Conservation (phyloP, 2,113 vertebrate genomes). For the Thunnus thynnus region DNA sequence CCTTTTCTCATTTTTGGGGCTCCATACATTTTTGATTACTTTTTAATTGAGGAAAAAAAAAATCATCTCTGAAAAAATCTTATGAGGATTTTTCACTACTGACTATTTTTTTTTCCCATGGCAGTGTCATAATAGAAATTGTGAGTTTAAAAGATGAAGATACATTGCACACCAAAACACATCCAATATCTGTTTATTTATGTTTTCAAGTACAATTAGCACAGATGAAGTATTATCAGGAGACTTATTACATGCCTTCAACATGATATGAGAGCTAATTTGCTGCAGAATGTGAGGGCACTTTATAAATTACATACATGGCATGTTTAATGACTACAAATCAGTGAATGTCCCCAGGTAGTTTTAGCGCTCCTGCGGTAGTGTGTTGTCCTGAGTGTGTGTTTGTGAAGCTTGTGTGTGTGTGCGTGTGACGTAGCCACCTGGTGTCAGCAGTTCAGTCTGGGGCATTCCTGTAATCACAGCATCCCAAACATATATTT, state of each 20-base stretch:
- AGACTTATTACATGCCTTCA: neutral
- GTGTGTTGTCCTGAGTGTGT: slow-evolving; percentile 7
- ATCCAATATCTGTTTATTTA: neutral
- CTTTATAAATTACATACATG: neutral
- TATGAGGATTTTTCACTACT: no score
- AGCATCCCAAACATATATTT: neutral
- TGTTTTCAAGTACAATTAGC: neutral
- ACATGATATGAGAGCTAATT: neutral
- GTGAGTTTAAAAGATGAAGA: no score
- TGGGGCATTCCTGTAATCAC: neutral
- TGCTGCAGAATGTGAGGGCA: neutral
- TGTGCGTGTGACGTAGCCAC: neutral
- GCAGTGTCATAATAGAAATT: no score
- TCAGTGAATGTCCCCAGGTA: neutral
- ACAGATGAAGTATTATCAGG: neutral
- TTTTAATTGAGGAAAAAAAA: no score
- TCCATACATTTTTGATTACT: no score
- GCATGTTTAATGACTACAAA: slow-evolving; percentile 26
- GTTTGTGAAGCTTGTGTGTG: no score
- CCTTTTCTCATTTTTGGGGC: no score
- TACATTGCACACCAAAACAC: neutral
- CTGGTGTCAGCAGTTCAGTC: neutral
- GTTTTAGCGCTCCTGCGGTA: neutral
- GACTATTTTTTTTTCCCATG: no score
- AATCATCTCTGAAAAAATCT: no score